These are phyloP conservation scores for Ormyrus pomaceus DNA, from an alignment of 2,888 invertebrate species.

Conservation along the genomic window DNA sequence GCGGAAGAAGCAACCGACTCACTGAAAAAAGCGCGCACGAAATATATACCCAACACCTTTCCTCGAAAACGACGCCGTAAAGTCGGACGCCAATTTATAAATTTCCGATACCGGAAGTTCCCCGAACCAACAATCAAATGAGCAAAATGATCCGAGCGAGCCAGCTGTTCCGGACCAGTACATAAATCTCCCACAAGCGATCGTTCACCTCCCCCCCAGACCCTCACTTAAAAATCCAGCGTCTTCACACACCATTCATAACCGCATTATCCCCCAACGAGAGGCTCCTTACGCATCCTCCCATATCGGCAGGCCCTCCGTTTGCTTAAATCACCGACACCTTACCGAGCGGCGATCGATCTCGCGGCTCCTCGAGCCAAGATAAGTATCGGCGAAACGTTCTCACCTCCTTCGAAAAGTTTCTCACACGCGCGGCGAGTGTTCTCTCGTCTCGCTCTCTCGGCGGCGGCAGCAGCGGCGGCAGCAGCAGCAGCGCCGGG, in stretches of 20 bases:
- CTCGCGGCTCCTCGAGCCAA: neutral
- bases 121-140: neutral
- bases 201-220: no score
- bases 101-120: neutral
- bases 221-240: neutral
- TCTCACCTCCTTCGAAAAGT: slow-evolving; percentile 34
- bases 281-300: no score
- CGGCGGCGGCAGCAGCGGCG: slow-evolving; percentile 33
- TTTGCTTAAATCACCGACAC: neutral
- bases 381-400: neutral
- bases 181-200: no score
- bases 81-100: no score
- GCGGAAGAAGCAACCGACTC: no score
- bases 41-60: no score
- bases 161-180: no score
- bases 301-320: no score
- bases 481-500: slow-evolving; percentile 10
- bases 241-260: neutral
- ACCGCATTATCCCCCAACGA: neutral
- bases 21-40: no score
- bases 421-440: slow-evolving; percentile 2
- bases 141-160: no score
- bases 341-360: slow-evolving; percentile 16
- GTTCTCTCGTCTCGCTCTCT: slow-evolving; percentile 57
- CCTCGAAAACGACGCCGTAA: no score